These are phyloP conservation scores for Aphelocoma californica DNA, from an alignment of 2,797 vertebrate species.

Conservation along the genomic window DNA sequence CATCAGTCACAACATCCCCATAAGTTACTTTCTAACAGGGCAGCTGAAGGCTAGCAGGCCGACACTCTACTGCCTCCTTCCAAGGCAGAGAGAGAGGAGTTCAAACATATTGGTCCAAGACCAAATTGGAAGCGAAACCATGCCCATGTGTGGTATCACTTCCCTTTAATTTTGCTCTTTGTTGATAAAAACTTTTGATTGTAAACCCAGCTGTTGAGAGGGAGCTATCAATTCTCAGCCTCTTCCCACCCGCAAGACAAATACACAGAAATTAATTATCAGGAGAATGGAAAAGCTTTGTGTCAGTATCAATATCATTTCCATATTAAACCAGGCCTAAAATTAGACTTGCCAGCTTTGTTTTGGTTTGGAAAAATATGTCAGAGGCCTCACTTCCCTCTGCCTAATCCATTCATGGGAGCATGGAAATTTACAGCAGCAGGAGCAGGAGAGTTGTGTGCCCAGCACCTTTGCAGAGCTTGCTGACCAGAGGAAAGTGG, in stretches of 20 bases:
- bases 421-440: background rate
- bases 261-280: background rate
- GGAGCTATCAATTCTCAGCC: background rate
- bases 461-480: background rate
- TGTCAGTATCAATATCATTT: constrained; percentile 19
- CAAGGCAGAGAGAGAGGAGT: background rate
- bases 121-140: background rate
- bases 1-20: background rate
- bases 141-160: rapidly evolving
- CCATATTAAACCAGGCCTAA: constrained; percentile 45
- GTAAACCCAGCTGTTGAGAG: background rate
- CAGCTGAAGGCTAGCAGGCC: background rate
- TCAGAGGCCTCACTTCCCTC: constrained; percentile 16
- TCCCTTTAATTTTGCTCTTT: background rate
- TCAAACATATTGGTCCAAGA: background rate
- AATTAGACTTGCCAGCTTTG: constrained; percentile 41
- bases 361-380: constrained; percentile 32
- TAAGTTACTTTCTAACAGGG: background rate
- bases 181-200: background rate
- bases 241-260: background rate
- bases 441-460: background rate
- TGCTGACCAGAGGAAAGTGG: background rate
- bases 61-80: background rate
- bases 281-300: background rate
- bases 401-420: background rate